Evolutionary conservation across 2,113 vertebrate genomes (phyloP).

Genomic region (Sinocyclocheilus rhinocerous): DNA sequence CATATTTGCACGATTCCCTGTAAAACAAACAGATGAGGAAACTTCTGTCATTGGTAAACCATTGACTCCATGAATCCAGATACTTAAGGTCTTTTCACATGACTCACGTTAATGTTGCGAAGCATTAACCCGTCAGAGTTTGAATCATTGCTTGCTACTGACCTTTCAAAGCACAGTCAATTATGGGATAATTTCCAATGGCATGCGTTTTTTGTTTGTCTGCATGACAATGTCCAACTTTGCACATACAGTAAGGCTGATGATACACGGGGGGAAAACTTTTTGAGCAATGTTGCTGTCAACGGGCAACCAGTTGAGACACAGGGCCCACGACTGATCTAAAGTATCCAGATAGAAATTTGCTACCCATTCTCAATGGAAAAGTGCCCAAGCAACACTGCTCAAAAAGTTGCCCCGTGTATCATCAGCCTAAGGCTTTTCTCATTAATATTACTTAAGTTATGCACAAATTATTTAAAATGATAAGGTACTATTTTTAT

Average conservation of each 20-base stretch:
- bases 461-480: neutral
- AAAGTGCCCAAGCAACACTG: too few relatives aligned
- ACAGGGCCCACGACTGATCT: too few relatives aligned
- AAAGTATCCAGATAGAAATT: too few relatives aligned
- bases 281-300: too few relatives aligned
- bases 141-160: neutral
- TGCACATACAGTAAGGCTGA: too few relatives aligned
- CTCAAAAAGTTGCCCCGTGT: too few relatives aligned
- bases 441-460: too few relatives aligned
- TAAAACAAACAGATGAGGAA: constrained; percentile 11
- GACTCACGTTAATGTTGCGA: neutral
- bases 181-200: neutral
- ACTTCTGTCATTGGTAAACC: neutral
- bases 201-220: neutral
- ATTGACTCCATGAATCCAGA: neutral
- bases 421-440: too few relatives aligned
- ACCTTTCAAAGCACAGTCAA: neutral
- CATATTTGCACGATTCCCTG: neutral
- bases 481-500: neutral
- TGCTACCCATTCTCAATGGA: too few relatives aligned
- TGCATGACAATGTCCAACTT: neutral
- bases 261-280: too few relatives aligned
- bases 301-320: too few relatives aligned
- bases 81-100: neutral
- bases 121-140: neutral